Base-by-base conservation (phyloP, 1,140 invertebrate genomes). In the Panonychus citri region DNA sequence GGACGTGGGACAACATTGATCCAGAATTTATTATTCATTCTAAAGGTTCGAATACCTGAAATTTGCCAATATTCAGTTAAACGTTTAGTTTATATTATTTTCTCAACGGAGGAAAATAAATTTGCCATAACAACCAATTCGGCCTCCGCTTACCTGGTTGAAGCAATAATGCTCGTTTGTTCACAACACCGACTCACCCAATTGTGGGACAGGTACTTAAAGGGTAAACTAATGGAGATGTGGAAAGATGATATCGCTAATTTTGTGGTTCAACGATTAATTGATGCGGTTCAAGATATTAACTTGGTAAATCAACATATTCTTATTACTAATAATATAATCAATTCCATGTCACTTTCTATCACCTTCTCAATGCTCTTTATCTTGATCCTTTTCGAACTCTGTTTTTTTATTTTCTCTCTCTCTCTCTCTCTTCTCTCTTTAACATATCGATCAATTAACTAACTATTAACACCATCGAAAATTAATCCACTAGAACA, bases 121-220 rank as follows among this genome's bases (percentile, higher is more conserved):
- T 24, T 46, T 27, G n/a, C 49, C 3, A 59, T 59, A 7, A 55
- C 46, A 17, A 54, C 59, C 19, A 57, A 50, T 40, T 59, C 59
- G 21, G 46, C 25, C 17, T 50, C 57, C 21, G 59, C 57, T 15
- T 60, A 60, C 34, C 37, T 60, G 13, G 57, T 60, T 15, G 67
- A 75, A 56, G 74, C 78, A 10, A 73, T 74, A 46, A 66, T 81
- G 39, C 66, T 81, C 30, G 64, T 81, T 4, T 77, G 78, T 0
- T 76, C 71, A 28, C 78, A 81, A 64, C 73, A 76, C 55, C 76
- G 80, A 64, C 66, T 82, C 39, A 65, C 73, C 10, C 69, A 76
- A 30, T 71, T 81, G 43, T 60, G 59, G 59, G 39, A 46, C 10
- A 60, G 59, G 39, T 28, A 58, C 55, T 49, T 60, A n/a, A 42